A percentile compares a stretch with the other conserved stretches of the same genome.
phyloP scores from a whole-genome alignment of 2,888 invertebrate species.

The Beris morrisii region DNA sequence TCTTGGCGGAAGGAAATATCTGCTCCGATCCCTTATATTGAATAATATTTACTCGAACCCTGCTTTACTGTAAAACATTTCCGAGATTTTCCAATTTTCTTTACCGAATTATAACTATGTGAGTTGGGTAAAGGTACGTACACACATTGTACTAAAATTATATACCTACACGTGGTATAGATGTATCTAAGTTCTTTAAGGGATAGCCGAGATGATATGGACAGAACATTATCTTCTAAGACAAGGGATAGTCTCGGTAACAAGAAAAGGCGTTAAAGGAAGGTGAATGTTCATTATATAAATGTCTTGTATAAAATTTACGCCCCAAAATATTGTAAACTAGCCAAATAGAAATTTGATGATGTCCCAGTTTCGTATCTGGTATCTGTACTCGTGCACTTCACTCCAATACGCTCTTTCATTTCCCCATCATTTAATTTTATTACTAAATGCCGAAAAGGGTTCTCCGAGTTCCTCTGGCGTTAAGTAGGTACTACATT shows the following conservation, averaged over 20 bases:
- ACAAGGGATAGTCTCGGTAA: conserved; percentile 7
- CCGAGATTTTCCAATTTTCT: conserved; percentile 31
- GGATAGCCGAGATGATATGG: conserved; percentile 26
- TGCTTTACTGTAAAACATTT: conserved; percentile 15
- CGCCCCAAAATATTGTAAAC: conserved; percentile 10
- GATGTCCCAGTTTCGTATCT: no score
- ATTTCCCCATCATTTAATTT: no score
- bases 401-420: no score
- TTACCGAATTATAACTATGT: conserved; percentile 19
- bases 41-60: conserved; percentile 31
- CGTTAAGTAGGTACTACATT: no score
- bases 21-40: conserved; percentile 16
- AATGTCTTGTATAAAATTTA: conserved; percentile 18
- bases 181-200: conserved; percentile 28
- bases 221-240: conserved; percentile 20
- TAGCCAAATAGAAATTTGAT: background rate
- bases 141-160: conserved; percentile 15
- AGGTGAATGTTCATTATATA: conserved; percentile 10
- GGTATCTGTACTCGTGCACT: no score
- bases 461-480: no score
- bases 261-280: conserved; percentile 27
- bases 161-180: conserved; percentile 10
- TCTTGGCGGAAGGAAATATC: conserved; percentile 24
- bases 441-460: no score
- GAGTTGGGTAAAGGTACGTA: conserved; percentile 5